Conservation (phyloP, 2,113 vertebrate species). For the Pipa parva region DNA sequence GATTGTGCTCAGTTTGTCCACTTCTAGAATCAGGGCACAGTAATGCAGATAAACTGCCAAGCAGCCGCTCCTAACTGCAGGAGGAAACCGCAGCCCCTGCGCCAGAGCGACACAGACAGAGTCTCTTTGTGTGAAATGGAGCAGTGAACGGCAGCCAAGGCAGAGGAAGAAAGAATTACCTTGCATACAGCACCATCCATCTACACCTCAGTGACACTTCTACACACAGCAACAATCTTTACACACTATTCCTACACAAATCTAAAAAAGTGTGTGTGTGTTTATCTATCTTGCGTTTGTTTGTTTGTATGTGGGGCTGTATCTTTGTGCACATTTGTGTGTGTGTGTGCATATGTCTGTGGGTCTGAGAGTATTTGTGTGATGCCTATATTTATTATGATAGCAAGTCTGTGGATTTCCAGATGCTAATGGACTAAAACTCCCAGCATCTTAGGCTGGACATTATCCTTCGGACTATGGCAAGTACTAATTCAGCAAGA, state of each 20-base stretch:
- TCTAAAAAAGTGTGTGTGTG: not conserved
- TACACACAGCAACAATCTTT: not conserved
- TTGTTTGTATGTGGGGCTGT: no score
- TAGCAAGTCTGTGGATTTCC: not conserved
- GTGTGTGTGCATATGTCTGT: no score
- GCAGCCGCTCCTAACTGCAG: conserved; percentile 29
- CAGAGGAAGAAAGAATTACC: not conserved
- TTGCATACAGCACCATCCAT: not conserved
- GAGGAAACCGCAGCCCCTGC: conserved; percentile 31
- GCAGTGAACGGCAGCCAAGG: conserved; percentile 7
- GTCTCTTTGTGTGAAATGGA: conserved; percentile 20
- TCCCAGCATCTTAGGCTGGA: not conserved
- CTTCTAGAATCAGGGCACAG: conserved; percentile 23
- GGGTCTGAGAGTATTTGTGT: no score
- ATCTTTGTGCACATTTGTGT: no score
- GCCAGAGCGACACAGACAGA: conserved; percentile 25
- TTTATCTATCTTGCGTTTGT: not conserved
- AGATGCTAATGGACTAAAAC: not conserved
- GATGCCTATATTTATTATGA: not conserved
- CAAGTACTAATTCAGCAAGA: no score
- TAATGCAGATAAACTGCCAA: conserved; percentile 25
- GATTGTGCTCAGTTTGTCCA: conserved; percentile 9
- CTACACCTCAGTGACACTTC: not conserved
- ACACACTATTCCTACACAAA: not conserved
- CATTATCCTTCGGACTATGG: not conserved